These are phyloP conservation scores for Damaliscus lunatus DNA, from an alignment of 2,113 vertebrate genomes.

Conservation along the genomic window DNA sequence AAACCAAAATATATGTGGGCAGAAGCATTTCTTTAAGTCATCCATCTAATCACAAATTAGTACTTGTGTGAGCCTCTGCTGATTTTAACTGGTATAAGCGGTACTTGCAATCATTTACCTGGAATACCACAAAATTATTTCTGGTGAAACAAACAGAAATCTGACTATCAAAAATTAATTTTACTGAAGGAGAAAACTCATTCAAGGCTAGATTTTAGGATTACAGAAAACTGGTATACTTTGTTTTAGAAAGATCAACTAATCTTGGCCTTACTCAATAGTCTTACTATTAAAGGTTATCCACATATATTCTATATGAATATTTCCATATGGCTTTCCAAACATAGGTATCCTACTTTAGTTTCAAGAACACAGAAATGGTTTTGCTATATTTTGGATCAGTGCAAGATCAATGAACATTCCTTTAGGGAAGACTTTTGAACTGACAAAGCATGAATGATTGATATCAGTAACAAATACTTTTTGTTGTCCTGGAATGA, in stretches of 20 bases:
- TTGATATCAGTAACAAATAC: constrained; percentile 77
- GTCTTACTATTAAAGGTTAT: constrained; percentile 45
- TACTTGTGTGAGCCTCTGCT: background rate
- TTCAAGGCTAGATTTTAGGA: background rate
- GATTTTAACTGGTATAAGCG: background rate
- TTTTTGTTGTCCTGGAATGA: constrained; percentile 68
- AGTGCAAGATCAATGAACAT: constrained; percentile 78
- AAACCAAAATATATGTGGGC: background rate
- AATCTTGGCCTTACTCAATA: constrained; percentile 6
- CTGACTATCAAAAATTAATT: background rate
- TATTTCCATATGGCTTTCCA: constrained; percentile 51
- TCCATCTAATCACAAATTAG: background rate
- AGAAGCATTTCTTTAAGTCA: background rate
- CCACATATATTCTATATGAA: constrained; percentile 64
- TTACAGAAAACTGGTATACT: background rate
- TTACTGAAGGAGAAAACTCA: background rate
- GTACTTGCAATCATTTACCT: background rate
- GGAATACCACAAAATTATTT: background rate
- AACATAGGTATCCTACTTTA: constrained; percentile 57
- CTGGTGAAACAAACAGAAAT: background rate
- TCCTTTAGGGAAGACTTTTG: constrained; percentile 79
- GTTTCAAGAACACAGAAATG: constrained; percentile 75
- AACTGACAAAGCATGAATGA: constrained; percentile 76
- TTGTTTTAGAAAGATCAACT: background rate
- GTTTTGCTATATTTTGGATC: constrained; percentile 78